These are phyloP conservation scores for Semotilus atromaculatus DNA, from an alignment of 2,797 vertebrate species.

Conservation along the genomic window DNA sequence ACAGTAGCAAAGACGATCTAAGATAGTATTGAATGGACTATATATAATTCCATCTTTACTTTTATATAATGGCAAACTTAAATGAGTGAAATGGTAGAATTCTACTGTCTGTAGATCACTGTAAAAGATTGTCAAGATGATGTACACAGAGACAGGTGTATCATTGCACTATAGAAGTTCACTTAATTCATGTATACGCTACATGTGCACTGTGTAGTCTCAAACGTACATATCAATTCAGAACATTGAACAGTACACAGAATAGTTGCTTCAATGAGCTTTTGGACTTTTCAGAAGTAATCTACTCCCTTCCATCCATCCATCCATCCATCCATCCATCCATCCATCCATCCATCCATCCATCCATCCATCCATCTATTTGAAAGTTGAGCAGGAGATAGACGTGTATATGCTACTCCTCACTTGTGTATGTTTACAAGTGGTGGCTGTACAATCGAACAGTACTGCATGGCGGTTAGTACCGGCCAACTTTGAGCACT, in stretches of 20 bases:
- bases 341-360: background rate
- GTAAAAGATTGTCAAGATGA: background rate
- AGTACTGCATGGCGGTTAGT: background rate
- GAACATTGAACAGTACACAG: too few relatives aligned
- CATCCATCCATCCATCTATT: too few relatives aligned
- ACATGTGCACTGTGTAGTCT: too few relatives aligned
- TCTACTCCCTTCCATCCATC: background rate
- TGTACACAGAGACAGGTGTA: background rate
- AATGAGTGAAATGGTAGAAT: background rate
- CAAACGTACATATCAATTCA: background rate
- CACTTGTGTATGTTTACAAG: background rate
- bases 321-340: background rate
- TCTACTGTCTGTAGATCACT: background rate
- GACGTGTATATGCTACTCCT: background rate
- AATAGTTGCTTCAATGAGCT: too few relatives aligned
- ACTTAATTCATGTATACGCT: background rate
- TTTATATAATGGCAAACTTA: background rate
- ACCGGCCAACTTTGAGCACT: background rate
- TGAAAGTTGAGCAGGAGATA: background rate
- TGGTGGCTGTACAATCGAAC: background rate
- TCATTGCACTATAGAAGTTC: background rate
- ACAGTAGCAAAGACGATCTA: background rate
- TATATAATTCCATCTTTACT: background rate
- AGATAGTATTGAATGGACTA: background rate
- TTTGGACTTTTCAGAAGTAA: too few relatives aligned